Base-by-base conservation (phyloP, 2,888 invertebrate genomes). In the Calephelis perditalis region DNA sequence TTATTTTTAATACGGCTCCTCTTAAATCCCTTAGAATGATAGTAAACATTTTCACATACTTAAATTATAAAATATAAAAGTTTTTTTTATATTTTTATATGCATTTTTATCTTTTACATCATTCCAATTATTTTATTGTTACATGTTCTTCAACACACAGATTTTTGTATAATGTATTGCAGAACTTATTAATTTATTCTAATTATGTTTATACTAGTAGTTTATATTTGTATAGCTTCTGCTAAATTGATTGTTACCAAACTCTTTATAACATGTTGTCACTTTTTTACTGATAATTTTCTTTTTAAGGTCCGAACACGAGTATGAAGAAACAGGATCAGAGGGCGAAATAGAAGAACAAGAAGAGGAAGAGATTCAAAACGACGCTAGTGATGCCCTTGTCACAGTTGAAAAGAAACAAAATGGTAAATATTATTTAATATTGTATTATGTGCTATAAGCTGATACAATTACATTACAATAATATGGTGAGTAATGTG, bases 301-400 rank as follows among this genome's bases (percentile, higher is more conserved):
- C 3, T 26, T 26, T 26, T 26, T 15, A 66, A 94, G 94, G 72
- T 94, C 94, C 43, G 93, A 92, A 60, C 94, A 94, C 71, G 95
- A 91, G 65, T 91, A 87, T 37, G 91, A 94, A 58, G 96, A 94
- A 70, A 93, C 92, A 12, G 94, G 93, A 58, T 95, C 94, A 9
- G 94, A 95, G 72, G 92, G 94, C 62, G 95, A 95, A 73, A 92
- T 94, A 7, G 92, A 93, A 12, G 84, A 94, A 54, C 94, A 95
- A 62, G 92, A 94, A 58, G 94, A 93, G 65, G 94, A 92, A 62
- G 95, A 94, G 62, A 84, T 81, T 11, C 52, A 52, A 62, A 88
- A 86, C 59, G 88, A 84, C 66, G 92, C 86, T 67, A 91, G 91
- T 71, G 92, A 92, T 76, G 89, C 70, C 0, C 75, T 88, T 0